Conservation (phyloP, 2,113 vertebrate species). For the Marcusenius ussheri region DNA sequence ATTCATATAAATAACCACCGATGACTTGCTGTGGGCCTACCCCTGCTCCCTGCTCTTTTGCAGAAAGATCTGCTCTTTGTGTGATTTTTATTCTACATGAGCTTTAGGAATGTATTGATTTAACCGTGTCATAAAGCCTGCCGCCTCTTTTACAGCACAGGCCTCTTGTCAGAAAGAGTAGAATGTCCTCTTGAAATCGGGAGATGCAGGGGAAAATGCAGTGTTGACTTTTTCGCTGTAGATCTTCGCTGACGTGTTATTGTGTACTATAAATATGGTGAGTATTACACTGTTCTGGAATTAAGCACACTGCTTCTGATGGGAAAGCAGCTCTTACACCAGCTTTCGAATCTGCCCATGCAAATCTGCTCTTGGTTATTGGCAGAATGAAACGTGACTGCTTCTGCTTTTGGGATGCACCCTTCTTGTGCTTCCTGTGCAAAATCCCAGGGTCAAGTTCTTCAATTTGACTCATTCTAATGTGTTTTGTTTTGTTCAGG, state of each 20-base stretch:
- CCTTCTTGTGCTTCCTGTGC: background rate
- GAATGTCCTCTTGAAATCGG: background rate
- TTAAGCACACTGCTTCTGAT: background rate
- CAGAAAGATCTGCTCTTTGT: background rate
- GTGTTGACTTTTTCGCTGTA: background rate
- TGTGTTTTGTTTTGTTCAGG: background rate
- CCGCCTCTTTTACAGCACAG: background rate
- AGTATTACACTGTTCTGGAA: background rate
- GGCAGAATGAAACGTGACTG: background rate
- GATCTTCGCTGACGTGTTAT: background rate
- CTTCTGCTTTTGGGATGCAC: background rate
- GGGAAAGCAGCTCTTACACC: background rate
- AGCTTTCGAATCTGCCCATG: background rate
- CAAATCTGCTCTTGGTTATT: background rate
- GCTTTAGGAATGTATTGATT: background rate
- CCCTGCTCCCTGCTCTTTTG: background rate
- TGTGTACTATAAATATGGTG: background rate
- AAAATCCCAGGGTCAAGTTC: background rate
- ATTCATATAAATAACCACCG: background rate
- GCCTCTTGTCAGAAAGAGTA: background rate
- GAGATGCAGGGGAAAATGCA: background rate
- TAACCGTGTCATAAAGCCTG: background rate
- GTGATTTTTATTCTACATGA: background rate
- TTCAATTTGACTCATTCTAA: background rate
- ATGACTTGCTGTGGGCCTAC: background rate